Evolutionary conservation across 2,888 invertebrate species (phyloP).

Genomic region (Pachliopta kotzebuea): DNA sequence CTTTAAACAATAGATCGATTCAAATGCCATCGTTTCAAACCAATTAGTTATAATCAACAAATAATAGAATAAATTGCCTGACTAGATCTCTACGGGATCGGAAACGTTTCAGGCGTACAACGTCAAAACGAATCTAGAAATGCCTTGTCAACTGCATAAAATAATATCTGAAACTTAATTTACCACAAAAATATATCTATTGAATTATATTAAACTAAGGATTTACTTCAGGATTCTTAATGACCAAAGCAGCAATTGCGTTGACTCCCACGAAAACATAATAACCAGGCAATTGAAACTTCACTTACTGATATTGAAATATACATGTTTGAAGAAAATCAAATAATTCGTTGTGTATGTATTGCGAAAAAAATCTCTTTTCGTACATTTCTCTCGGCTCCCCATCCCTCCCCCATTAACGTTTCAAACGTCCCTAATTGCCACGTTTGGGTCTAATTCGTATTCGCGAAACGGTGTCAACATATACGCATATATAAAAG

Average conservation of each 20-base stretch:
- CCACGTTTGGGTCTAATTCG: constrained; percentile 14
- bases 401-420: constrained; percentile 3
- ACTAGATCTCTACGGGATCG: no score
- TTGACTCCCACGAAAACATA: not conserved
- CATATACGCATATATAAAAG: not conserved
- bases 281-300: not conserved
- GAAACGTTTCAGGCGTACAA: no score
- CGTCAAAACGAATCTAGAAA: no score
- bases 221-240: not conserved
- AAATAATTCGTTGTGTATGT: constrained; percentile 1
- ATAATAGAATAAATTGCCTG: no score
- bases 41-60: no score
- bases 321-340: no score
- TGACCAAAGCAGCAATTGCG: not conserved
- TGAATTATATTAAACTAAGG: not conserved
- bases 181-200: no score
- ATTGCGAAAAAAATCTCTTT: not conserved
- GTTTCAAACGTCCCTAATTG: constrained; percentile 22
- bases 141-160: no score
- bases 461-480: constrained; percentile 4
- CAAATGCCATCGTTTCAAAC: no score
- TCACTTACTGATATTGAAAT: no score
- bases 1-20: no score
- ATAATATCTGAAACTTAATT: no score
- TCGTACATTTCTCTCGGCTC: not conserved